Conservation (phyloP, 2,797 vertebrate species). For the Epinephelus malabaricus region DNA sequence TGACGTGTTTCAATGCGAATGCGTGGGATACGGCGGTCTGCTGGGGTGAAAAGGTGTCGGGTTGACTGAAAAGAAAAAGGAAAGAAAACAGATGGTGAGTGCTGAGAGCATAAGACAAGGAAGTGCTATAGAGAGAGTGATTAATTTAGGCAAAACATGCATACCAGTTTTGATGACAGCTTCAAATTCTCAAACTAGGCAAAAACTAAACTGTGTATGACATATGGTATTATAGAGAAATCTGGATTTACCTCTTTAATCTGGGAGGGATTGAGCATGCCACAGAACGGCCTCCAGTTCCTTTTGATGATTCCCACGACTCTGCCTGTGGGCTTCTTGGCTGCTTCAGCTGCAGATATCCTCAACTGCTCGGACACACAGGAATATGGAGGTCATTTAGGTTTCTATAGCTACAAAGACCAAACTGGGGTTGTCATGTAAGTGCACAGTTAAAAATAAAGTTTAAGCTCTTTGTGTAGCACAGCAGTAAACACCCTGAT, state of each 20-base stretch:
- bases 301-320: slow-evolving; percentile 97
- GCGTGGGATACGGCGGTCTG: slow-evolving; percentile 94
- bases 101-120: not conserved
- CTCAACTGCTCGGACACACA: slow-evolving; percentile 84
- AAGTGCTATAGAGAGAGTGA: no score
- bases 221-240: not conserved
- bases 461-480: not conserved
- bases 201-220: not conserved
- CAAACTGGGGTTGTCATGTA: not conserved
- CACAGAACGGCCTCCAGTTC: slow-evolving; percentile 97
- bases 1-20: slow-evolving; percentile 98
- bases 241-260: slow-evolving; percentile 87
- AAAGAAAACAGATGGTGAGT: slow-evolving; percentile 9
- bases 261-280: slow-evolving; percentile 93
- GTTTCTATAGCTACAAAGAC: not conserved
- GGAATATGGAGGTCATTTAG: slow-evolving; percentile 1
- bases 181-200: not conserved
- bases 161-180: not conserved
- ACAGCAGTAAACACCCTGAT: not conserved
- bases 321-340: slow-evolving; percentile 91
- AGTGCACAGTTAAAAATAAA: not conserved
- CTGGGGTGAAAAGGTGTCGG: slow-evolving; percentile 96
- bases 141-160: not conserved
- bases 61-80: slow-evolving; percentile 87
- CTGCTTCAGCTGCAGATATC: slow-evolving; percentile 74